Percentiles rank a stretch among this genome's conserved stretches.
Evolutionary conservation across 1,140 invertebrate genomes (phyloP).

Genomic region (Ooceraea biroi): DNA sequence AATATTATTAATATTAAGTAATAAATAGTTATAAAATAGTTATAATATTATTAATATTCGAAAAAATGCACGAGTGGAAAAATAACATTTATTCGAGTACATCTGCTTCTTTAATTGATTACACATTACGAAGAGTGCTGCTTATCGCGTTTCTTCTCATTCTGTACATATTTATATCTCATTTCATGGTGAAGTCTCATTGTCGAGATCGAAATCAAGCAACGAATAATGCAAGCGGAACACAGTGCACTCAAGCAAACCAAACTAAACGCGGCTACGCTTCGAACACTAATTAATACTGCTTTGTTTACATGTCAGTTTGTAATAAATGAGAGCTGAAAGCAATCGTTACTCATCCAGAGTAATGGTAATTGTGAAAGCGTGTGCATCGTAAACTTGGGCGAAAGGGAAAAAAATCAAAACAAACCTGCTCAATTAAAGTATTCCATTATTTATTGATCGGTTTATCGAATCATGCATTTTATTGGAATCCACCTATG

Average conservation of each 20-base stretch:
- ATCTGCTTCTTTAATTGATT: neutral
- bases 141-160: neutral
- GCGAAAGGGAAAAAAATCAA: neutral
- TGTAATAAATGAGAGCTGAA: conserved; percentile 5
- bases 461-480: neutral
- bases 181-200: conserved; percentile 9
- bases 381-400: neutral
- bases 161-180: neutral
- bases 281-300: conserved; percentile 28
- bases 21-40: too few relatives aligned
- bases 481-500: neutral
- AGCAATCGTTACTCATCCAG: neutral
- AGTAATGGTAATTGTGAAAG: neutral
- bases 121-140: neutral
- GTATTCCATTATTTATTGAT: neutral
- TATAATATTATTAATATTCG: too few relatives aligned
- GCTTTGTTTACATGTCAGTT: conserved; percentile 30
- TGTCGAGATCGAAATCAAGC: neutral
- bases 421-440: too few relatives aligned
- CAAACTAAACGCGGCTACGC: conserved; percentile 9
- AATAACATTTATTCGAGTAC: too few relatives aligned
- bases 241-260: neutral
- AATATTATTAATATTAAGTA: too few relatives aligned
- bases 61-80: too few relatives aligned
- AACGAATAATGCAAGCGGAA: conserved; percentile 15